Evolutionary conservation across 1,140 invertebrate species (phyloP).

Genomic region (Sipha flava): DNA sequence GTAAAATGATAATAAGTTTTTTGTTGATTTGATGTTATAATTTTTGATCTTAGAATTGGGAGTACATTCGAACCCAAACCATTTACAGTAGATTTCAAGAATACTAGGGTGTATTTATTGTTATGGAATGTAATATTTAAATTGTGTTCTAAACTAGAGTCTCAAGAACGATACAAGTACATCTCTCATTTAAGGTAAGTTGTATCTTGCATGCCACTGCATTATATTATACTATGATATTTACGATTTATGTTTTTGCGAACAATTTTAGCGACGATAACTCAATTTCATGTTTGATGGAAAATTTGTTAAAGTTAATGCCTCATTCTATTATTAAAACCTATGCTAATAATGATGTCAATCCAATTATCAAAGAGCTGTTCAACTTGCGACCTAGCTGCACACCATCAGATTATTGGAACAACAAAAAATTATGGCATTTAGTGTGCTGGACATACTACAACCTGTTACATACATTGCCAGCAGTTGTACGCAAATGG

Average conservation of each 20-base stretch:
- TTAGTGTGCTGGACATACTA: constrained; percentile 61
- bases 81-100: constrained; percentile 54
- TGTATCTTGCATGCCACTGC: neutral
- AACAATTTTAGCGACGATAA: constrained; percentile 36
- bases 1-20: constrained; percentile 11
- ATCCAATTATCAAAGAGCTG: constrained; percentile 39
- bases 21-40: constrained; percentile 11
- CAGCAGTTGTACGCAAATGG: constrained; percentile 74
- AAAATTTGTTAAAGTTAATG: constrained; percentile 33
- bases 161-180: constrained; percentile 60
- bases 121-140: constrained; percentile 64
- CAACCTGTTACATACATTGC: constrained; percentile 56
- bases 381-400: constrained; percentile 31
- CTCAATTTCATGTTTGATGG: constrained; percentile 33
- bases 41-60: constrained; percentile 47
- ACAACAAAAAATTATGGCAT: constrained; percentile 48
- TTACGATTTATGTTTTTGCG: too few relatives aligned
- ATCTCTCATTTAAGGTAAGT: constrained; percentile 47
- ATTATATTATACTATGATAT: too few relatives aligned
- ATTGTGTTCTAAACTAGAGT: constrained; percentile 56
- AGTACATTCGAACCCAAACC: constrained; percentile 54
- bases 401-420: constrained; percentile 38
- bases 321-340: constrained; percentile 34
- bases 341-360: constrained; percentile 11
- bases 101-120: constrained; percentile 58